Conservation (phyloP, 1,140 invertebrate genomes). For the Parasteatoda tepidariorum region DNA sequence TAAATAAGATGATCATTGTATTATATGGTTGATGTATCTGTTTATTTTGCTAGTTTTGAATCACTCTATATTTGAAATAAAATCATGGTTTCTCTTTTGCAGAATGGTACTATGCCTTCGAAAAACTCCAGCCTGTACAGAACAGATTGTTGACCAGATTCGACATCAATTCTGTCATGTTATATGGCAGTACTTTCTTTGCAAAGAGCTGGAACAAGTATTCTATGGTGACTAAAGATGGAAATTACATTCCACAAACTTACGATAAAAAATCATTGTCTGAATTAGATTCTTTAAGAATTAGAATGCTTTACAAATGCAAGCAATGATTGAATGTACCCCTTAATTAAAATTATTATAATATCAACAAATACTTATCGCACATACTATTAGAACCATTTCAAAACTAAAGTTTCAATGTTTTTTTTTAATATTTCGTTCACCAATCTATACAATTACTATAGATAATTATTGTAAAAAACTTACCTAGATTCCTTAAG, state of each 20-base stretch:
- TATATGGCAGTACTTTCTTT: conserved; percentile 67
- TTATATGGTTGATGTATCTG: no score
- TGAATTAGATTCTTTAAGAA: not conserved
- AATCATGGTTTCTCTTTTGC: not conserved
- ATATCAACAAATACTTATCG: no score
- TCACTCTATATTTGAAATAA: not conserved
- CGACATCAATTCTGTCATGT: conserved; percentile 68
- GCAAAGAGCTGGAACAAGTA: conserved; percentile 63
- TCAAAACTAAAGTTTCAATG: no score
- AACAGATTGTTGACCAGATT: conserved; percentile 54
- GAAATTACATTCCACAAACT: conserved; percentile 26
- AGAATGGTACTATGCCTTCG: conserved; percentile 12
- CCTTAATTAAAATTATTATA: no score
- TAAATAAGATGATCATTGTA: no score
- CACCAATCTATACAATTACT: no score
- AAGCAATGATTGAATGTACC: not conserved
- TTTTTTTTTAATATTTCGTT: no score
- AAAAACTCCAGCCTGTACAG: conserved; percentile 29
- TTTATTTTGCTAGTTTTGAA: not conserved
- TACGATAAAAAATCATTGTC: not conserved
- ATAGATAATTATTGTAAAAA: no score
- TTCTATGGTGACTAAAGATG: conserved; percentile 65
- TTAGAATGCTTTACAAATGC: not conserved
- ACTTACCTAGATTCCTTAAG: no score
- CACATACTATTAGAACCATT: no score